These are phyloP conservation scores for Phoebastria nigripes DNA, from an alignment of 2,797 vertebrate species.

Conservation along the genomic window DNA sequence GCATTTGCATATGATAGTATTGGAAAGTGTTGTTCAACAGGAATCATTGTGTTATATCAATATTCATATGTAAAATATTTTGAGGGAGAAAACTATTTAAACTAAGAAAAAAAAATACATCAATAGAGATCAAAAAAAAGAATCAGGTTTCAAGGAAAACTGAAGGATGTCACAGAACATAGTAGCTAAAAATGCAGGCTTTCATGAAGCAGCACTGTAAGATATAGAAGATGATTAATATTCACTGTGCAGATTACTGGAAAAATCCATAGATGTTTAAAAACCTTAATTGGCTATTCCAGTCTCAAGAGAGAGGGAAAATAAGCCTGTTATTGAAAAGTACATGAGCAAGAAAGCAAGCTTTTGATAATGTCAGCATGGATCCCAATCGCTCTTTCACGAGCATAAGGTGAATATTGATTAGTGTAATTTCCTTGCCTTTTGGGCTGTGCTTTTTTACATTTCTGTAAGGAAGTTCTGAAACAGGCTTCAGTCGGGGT, in stretches of 20 bases:
- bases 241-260: neutral
- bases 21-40: neutral
- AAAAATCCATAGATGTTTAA: constrained; percentile 3
- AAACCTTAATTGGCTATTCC: constrained; percentile 24
- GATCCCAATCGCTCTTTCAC: neutral
- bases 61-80: neutral
- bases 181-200: neutral
- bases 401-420: constrained; percentile 2
- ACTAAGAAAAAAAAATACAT: neutral
- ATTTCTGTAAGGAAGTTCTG: neutral
- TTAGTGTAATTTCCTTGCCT: neutral
- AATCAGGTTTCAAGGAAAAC: neutral
- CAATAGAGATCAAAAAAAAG: neutral
- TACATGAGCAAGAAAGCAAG: neutral
- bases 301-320: neutral
- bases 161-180: neutral
- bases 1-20: neutral
- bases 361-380: constrained; percentile 17
- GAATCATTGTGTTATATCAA: neutral
- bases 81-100: neutral
- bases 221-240: neutral
- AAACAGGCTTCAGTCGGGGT: neutral
- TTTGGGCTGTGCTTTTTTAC: neutral
- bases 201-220: neutral
- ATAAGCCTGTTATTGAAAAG: constrained; percentile 20